A percentile compares a stretch with the other conserved stretches of the same genome.
Evolutionary conservation across 23 tunicate species (phyloP).

Genomic region (Botrylloides violaceus): DNA sequence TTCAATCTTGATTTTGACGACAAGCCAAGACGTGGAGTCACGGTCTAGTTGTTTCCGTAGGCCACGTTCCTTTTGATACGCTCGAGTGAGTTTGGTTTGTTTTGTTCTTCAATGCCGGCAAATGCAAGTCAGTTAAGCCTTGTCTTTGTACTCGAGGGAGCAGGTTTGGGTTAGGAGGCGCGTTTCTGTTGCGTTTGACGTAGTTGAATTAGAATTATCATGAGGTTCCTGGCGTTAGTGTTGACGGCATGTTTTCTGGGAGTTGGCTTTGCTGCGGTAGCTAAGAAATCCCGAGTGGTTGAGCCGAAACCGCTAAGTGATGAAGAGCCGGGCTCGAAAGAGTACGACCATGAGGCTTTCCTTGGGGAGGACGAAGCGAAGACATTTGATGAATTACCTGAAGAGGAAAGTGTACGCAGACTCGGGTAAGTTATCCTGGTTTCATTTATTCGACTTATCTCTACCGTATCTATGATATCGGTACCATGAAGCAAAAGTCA

Average conservation of each 20-base stretch:
- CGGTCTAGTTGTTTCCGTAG: not conserved
- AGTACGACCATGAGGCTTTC: constrained; percentile 93
- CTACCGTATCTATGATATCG: too few species aligned
- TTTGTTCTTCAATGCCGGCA: not conserved
- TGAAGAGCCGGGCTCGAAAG: constrained; percentile 62
- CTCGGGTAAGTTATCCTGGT: constrained; percentile 23
- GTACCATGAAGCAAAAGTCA: too few species aligned
- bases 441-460: too few species aligned
- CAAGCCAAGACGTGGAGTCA: not conserved
- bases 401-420: constrained; percentile 75
- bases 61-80: not conserved
- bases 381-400: constrained; percentile 61
- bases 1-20: too few species aligned
- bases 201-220: not conserved
- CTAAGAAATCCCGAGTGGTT: constrained; percentile 54
- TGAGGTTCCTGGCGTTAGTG: not conserved
- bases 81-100: not conserved
- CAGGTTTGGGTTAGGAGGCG: too few species aligned
- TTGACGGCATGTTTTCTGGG: not conserved
- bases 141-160: not conserved
- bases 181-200: too few species aligned
- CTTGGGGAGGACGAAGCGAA: constrained; percentile 69
- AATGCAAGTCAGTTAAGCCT: not conserved
- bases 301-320: constrained; percentile 63
- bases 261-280: constrained; percentile 25